Conservation (phyloP, 2,113 vertebrate genomes). For the Rhinoderma darwinii region DNA sequence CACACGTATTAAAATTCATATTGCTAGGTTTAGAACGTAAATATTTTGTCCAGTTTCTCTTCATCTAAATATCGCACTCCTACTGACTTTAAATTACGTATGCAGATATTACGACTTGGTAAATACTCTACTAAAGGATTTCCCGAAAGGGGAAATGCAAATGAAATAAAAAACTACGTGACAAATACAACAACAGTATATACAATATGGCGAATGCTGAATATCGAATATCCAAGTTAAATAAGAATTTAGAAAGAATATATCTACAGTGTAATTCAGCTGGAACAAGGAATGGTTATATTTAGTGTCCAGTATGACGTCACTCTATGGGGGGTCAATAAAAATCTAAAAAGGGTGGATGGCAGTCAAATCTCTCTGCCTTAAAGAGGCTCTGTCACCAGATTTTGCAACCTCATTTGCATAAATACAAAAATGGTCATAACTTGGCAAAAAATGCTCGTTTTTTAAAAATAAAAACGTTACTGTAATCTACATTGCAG, state of each 20-base stretch:
- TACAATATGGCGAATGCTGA: not conserved
- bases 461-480: too few relatives aligned
- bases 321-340: too few relatives aligned
- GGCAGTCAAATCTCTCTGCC: too few relatives aligned
- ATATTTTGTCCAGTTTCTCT: slow-evolving; percentile 4
- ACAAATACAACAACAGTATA: not conserved
- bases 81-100: slow-evolving; percentile 1
- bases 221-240: too few relatives aligned
- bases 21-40: not conserved
- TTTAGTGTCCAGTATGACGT: not conserved
- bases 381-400: too few relatives aligned
- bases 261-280: not conserved
- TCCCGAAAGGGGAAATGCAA: not conserved
- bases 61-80: slow-evolving; percentile 13
- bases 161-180: not conserved
- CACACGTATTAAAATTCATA: slow-evolving; percentile 35
- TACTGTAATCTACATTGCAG: too few relatives aligned
- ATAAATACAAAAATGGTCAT: too few relatives aligned
- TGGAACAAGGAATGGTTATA: not conserved
- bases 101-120: not conserved
- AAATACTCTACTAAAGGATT: not conserved
- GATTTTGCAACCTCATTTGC: too few relatives aligned
- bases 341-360: too few relatives aligned
- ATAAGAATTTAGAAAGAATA: not conserved
- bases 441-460: too few relatives aligned